These are phyloP conservation scores for Carollia perspicillata DNA, from an alignment of 2,113 vertebrate species.

Conservation along the genomic window DNA sequence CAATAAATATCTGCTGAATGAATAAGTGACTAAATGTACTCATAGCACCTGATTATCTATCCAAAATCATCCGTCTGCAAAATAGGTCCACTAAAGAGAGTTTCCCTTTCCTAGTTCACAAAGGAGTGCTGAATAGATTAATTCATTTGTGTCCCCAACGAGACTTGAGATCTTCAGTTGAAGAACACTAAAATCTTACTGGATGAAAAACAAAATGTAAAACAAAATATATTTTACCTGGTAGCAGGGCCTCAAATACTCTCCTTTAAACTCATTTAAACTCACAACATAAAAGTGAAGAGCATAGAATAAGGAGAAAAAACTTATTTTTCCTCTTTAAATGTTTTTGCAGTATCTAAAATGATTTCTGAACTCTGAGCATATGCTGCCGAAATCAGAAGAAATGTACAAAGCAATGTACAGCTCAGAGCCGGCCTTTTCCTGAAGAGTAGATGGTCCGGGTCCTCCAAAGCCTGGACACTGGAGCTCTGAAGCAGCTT, in stretches of 20 bases:
- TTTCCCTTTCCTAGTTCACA: background rate
- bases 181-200: background rate
- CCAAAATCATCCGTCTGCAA: background rate
- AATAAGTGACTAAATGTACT: background rate
- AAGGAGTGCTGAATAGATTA: background rate
- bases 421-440: slow-evolving; percentile 38
- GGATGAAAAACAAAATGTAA: background rate
- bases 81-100: background rate
- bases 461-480: slow-evolving; percentile 46
- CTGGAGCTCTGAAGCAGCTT: slow-evolving; percentile 60
- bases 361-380: background rate
- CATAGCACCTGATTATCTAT: background rate
- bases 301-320: background rate
- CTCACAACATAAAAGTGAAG: background rate
- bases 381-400: slow-evolving; percentile 8
- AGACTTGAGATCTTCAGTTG: background rate
- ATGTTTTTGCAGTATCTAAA: background rate
- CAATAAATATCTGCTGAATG: slow-evolving; percentile 38
- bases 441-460: slow-evolving; percentile 26
- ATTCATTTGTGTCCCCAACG: background rate
- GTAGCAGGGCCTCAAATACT: background rate
- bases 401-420: background rate
- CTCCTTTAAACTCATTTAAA: background rate
- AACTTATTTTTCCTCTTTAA: background rate
- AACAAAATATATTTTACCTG: background rate